A percentile compares a stretch with the other conserved stretches of the same genome.
These are phyloP conservation scores for Trogon surrucura DNA, from an alignment of 2,113 vertebrate genomes.

Conservation along the genomic window DNA sequence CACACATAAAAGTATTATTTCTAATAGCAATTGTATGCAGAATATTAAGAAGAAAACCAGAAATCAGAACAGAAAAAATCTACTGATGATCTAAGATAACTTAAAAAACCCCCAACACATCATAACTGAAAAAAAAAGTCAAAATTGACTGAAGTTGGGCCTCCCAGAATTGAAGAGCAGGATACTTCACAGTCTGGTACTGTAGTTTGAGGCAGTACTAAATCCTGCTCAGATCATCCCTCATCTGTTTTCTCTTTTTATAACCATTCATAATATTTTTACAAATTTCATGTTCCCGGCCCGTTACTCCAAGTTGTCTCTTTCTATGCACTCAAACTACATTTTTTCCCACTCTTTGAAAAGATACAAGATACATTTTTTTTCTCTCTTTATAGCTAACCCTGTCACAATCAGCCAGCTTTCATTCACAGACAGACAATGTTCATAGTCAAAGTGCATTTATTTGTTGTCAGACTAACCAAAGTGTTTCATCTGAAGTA, in stretches of 20 bases:
- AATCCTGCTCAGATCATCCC: not conserved
- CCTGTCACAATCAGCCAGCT: not conserved
- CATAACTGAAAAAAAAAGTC: not conserved
- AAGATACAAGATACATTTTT: not conserved
- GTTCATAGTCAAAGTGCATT: conserved; percentile 48
- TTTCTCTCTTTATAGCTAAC: not conserved
- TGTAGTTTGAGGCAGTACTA: not conserved
- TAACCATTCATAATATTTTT: not conserved
- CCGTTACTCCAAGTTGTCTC: not conserved
- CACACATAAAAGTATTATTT: not conserved
- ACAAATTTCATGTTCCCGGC: not conserved
- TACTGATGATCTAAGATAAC: not conserved
- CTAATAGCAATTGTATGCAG: not conserved
- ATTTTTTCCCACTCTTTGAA: not conserved
- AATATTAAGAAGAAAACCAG: not conserved
- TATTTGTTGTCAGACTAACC: conserved; percentile 45
- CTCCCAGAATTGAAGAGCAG: not conserved
- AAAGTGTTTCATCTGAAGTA: conserved; percentile 54
- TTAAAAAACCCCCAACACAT: not conserved
- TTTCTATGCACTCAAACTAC: not conserved
- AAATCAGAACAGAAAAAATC: not conserved
- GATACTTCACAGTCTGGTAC: not conserved
- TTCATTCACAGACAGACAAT: conserved; percentile 46
- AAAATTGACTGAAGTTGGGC: not conserved
- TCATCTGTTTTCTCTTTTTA: not conserved